phyloP scores from a whole-genome alignment of 2,113 vertebrate genomes.

The Tichodroma muraria region DNA sequence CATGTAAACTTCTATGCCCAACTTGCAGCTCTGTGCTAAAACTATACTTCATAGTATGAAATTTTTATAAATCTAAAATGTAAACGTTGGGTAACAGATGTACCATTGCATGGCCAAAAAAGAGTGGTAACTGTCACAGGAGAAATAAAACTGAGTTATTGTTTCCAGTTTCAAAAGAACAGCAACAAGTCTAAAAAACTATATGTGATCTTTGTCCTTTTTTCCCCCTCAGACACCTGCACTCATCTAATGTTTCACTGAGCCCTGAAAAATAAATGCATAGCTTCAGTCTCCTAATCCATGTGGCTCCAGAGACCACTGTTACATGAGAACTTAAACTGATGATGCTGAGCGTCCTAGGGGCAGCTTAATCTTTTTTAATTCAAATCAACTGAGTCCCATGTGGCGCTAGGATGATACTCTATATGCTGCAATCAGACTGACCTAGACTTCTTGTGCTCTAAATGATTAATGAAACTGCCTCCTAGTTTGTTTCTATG shows the following conservation, averaged over 20 bases:
- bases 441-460: constrained; percentile 98
- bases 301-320: constrained; percentile 93
- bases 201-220: constrained; percentile 78
- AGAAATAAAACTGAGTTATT: constrained; percentile 89
- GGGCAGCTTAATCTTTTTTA: constrained; percentile 90
- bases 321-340: constrained; percentile 95
- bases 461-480: constrained; percentile 99
- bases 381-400: constrained; percentile 94
- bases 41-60: constrained; percentile 33
- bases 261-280: constrained; percentile 96
- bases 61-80: constrained; percentile 66
- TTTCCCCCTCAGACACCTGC: constrained; percentile 90
- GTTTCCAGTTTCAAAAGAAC: constrained; percentile 86
- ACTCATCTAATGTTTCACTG: constrained; percentile 91
- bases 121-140: constrained; percentile 81
- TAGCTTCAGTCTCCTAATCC: constrained; percentile 99
- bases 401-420: constrained; percentile 94
- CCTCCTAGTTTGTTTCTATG: constrained; percentile 97
- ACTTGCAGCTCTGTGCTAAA: not conserved
- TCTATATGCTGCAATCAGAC: constrained; percentile 99
- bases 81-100: constrained; percentile 76
- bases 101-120: constrained; percentile 74
- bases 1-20: constrained; percentile 39
- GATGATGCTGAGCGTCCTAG: constrained; percentile 87
- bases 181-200: constrained; percentile 79